These are phyloP conservation scores for Oxystoma pomonae DNA, from an alignment of 2,888 invertebrate species.

Conservation along the genomic window DNA sequence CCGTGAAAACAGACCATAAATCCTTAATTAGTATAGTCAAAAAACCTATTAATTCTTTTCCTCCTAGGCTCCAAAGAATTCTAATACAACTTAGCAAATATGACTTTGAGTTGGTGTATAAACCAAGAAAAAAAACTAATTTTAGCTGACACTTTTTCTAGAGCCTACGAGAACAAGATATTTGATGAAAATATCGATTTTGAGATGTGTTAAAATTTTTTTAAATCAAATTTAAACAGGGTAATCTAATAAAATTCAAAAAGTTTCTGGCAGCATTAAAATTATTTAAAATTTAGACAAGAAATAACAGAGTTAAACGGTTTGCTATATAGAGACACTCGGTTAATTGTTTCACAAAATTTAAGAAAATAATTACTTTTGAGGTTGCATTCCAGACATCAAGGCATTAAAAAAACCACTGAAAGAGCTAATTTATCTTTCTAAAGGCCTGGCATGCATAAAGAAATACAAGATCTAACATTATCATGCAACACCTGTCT, in stretches of 20 bases:
- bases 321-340: conserved; percentile 18
- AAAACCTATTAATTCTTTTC: conserved; percentile 8
- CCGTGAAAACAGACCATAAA: neutral
- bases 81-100: conserved; percentile 1
- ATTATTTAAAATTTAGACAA: conserved; percentile 7
- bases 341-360: conserved; percentile 16
- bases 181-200: conserved; percentile 5
- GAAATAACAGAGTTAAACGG: conserved; percentile 13
- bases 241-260: neutral
- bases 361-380: conserved; percentile 16
- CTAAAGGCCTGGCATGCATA: conserved; percentile 19
- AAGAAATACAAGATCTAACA: conserved; percentile 16
- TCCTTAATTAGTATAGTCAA: neutral
- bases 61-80: conserved; percentile 12
- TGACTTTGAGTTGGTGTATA: neutral
- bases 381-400: conserved; percentile 19
- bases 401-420: conserved; percentile 15
- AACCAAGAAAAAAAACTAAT: conserved; percentile 10
- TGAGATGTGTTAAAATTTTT: too few relatives aligned
- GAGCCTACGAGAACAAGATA: conserved; percentile 10
- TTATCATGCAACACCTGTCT: conserved; percentile 15
- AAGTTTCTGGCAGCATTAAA: neutral
- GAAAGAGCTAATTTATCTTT: conserved; percentile 17
- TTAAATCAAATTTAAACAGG: neutral
- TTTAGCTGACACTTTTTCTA: conserved; percentile 11